A percentile compares a stretch with the other conserved stretches of the same genome.
Conservation (phyloP, 1,140 invertebrate species). For the Drosophila littoralis region DNA sequence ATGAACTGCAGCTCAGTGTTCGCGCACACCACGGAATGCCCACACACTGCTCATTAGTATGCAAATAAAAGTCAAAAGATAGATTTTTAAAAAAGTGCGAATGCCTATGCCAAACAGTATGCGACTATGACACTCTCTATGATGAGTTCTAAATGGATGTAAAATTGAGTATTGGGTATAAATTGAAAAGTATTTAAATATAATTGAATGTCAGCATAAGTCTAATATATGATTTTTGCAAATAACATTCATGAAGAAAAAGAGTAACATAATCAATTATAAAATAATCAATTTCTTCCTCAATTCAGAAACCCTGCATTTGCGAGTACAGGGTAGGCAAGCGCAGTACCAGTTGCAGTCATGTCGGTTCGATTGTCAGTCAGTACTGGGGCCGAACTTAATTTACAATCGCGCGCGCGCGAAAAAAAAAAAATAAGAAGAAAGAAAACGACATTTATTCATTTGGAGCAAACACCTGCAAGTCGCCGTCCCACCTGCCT, state of each 20-base stretch:
- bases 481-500: conserved; percentile 27
- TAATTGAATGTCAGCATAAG: too few relatives aligned
- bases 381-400: conserved; percentile 57
- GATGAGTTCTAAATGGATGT: too few relatives aligned
- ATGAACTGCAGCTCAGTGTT: neutral
- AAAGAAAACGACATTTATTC: conserved; percentile 52
- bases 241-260: too few relatives aligned
- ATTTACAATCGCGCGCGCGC: conserved; percentile 66
- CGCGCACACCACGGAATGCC: conserved; percentile 12
- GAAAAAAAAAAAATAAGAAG: neutral
- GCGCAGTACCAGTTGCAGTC: conserved; percentile 10
- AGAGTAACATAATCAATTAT: too few relatives aligned
- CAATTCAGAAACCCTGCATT: too few relatives aligned
- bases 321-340: conserved; percentile 6
- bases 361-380: conserved; percentile 42
- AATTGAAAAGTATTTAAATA: too few relatives aligned
- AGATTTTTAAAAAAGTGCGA: neutral
- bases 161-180: too few relatives aligned
- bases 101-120: neutral
- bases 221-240: too few relatives aligned
- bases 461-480: conserved; percentile 78
- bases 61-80: conserved; percentile 24
- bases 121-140: conserved; percentile 4
- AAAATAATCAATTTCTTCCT: too few relatives aligned
- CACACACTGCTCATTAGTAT: conserved; percentile 25